Conservation (phyloP, 2,113 vertebrate genomes). For the Pomatostomus ruficeps region DNA sequence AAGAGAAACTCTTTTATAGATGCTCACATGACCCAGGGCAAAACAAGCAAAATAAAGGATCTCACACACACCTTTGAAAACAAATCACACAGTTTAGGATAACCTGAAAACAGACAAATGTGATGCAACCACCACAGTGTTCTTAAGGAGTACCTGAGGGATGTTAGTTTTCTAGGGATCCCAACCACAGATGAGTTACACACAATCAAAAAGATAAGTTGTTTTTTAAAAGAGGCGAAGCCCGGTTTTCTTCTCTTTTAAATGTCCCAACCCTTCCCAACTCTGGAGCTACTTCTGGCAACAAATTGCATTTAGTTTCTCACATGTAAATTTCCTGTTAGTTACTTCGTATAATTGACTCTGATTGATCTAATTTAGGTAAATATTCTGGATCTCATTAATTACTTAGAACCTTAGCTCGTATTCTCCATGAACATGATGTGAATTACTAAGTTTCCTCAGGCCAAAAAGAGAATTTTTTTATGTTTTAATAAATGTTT, state of each 20-base stretch:
- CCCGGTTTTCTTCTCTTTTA: not conserved
- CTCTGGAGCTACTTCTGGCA: not conserved
- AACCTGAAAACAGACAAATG: not conserved
- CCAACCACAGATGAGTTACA: not conserved
- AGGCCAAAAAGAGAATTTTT: not conserved
- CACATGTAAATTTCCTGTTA: not conserved
- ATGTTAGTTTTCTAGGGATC: not conserved
- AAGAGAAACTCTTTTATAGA: not conserved
- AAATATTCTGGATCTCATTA: not conserved
- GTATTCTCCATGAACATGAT: not conserved
- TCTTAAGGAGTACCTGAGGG: not conserved
- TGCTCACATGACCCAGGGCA: not conserved
- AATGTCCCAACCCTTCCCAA: not conserved
- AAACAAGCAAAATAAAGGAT: not conserved
- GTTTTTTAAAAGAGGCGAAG: not conserved
- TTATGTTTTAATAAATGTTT: not conserved
- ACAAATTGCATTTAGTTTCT: not conserved
- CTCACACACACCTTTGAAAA: not conserved
- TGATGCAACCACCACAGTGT: not conserved
- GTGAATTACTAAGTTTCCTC: not conserved
- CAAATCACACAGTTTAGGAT: not conserved
- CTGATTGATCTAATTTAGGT: constrained; percentile 1
- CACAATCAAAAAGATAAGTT: not conserved
- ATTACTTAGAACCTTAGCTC: not conserved
- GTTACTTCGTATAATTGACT: not conserved